Evolutionary conservation across 2,113 vertebrate species (phyloP), one percentile per base, ranked within the genome.

Genomic region (Emydocephalus ijimae): DNA sequence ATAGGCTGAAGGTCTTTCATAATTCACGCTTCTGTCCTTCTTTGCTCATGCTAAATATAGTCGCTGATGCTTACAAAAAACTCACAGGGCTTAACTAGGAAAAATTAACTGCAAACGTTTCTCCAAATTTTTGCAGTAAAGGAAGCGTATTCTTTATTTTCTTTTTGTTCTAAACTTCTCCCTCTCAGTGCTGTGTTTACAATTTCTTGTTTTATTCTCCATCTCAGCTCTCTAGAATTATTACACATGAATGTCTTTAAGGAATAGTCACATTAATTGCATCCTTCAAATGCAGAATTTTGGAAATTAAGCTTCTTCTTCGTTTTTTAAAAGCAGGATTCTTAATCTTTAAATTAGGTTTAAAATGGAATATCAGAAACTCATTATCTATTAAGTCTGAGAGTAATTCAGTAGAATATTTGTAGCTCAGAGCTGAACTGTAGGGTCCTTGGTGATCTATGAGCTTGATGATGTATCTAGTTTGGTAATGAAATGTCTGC

Each of bases 11-110:
- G 97, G 97, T 97, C 97, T 64, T 97, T 97, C 97, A 97, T 98
- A 98, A 98, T 97, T 98, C 98, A 98, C 96, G 91, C 97, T 97
- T 97, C 96, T 98, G 97, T 97, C 97, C 97, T 57, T 97, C 97
- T 97, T 97, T 96, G 96, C 95, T 93, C 96, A 98, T 97, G 97
- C 97, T 97, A 98, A 98, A 98, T 93, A 94, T 95, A 97, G 96
- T 96, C 96, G 96, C 97, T 97, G 97, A 97, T 97, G 96, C 96
- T 97, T 97, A 98, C 97, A 98, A 97, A 98, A 98, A 98, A 97
- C 97, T 97, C 97, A 95, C 96, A 98, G 97, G 96, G 96, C 96
- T 96, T 97, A 95, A 97, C 95, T 93, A 96, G 97, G 94, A 97
- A 98, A 97, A 97, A 97, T 97, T 97, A 97, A 97, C 94, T 96